Conservation (phyloP, 2,888 invertebrate genomes). For the Tinea trinotella region DNA sequence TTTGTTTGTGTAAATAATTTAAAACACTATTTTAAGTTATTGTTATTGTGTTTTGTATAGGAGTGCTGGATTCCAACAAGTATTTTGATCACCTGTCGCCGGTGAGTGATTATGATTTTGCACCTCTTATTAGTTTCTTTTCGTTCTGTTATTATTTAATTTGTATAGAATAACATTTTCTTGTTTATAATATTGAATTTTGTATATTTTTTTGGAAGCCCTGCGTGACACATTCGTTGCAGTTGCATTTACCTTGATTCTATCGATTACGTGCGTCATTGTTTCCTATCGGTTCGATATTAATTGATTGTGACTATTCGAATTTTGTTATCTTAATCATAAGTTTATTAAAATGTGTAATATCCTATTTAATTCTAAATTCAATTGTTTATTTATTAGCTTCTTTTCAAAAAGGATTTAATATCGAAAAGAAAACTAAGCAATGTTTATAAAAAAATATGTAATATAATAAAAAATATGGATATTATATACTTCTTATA, state of each 20-base stretch:
- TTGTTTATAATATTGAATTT: not conserved
- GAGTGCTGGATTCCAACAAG: slow-evolving; percentile 5
- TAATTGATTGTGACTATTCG: not conserved
- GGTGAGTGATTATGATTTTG: slow-evolving; percentile 36
- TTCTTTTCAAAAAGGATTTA: no score
- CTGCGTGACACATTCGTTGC: slow-evolving; percentile 21
- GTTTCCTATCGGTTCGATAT: not conserved
- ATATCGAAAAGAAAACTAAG: no score
- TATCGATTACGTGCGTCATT: slow-evolving; percentile 40
- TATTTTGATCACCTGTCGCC: slow-evolving; percentile 46
- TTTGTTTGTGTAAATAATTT: not conserved
- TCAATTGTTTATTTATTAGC: no score
- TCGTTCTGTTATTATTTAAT: not conserved
- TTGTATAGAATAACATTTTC: not conserved
- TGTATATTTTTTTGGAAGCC: not conserved
- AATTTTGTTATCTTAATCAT: not conserved
- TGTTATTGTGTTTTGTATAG: not conserved
- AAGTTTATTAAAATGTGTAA: not conserved
- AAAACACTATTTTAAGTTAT: not conserved
- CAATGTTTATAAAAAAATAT: no score
- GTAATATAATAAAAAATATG: no score
- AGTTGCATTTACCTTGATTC: slow-evolving; percentile 44
- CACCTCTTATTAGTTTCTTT: slow-evolving; percentile 2
- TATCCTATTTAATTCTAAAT: no score
- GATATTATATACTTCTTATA: no score